Base-by-base conservation (phyloP, 1,140 invertebrate genomes). In the Psix sp. region DNA sequence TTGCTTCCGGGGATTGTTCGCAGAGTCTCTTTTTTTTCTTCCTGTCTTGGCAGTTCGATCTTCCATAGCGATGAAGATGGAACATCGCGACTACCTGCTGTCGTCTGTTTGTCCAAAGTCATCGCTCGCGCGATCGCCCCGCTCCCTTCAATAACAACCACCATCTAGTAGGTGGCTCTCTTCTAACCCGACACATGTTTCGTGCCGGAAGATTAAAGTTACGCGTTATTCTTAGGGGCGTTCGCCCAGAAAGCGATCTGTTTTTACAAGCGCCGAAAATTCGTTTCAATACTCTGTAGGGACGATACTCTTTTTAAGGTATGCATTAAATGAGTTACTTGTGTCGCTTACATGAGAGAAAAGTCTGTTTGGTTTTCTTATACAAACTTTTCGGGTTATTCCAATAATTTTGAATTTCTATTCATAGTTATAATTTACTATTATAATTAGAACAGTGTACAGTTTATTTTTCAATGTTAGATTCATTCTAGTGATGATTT, bases 1-100 rank as follows among this genome's bases (percentile, higher is more conserved):
- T 78, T 80, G 80, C 80, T 82, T 81, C 80, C 78, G 77, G 79
- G 78, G 79, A 80, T 80, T 78, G 77, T 73, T 57, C 17, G 45
- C 48, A 43, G 46, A 14, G 21, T 56, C 66, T 62, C 29, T 13
- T 21, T 39, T 14, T 17, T 31, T 20, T 14, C 21, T n/a, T 24
- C 46, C 29, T 15, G 13, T 16, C 36, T 7, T 16, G 6, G 16
- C 15, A n/a, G n/a, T n/a, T n/a, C n/a, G n/a, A n/a, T 39, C 10
- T 39, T 39, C n/a, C 31, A 5, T 43, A 48, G 60, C 76, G 79
- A 80, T 80, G 70, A 76, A 80, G 78, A 81, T 77, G 63, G 60
- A 56, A 29, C 26, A 10, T 18, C 45, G 40, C 63, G 62, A 51
- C 62, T 76, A 76, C 74, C 74, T 76, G 74, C 74, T 73, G 68